Percentiles rank a stretch among this genome's conserved stretches.
Evolutionary conservation across 2,888 invertebrate species (phyloP).

Genomic region (Lycia hirtaria): DNA sequence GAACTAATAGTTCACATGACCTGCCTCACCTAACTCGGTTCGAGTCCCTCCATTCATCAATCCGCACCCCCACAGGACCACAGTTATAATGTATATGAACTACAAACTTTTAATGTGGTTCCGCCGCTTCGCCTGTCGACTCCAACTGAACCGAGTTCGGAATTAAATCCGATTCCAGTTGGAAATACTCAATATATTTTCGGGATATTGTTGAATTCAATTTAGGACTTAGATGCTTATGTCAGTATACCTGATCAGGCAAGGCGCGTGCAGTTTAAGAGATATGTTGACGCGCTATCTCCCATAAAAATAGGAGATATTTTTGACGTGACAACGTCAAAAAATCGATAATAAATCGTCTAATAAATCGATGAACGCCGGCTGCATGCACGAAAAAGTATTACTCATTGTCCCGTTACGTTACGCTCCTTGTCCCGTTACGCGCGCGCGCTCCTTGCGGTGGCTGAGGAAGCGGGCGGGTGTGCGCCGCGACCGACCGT

Average conservation of each 20-base stretch:
- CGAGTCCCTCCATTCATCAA: slow-evolving; percentile 11
- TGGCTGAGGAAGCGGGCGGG: too few relatives aligned
- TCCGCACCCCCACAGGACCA: slow-evolving; percentile 9
- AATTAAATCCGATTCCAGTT: slow-evolving; percentile 27
- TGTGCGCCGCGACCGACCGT: too few relatives aligned
- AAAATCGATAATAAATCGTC: too few relatives aligned
- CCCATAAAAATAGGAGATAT: too few relatives aligned
- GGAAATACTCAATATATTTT: slow-evolving; percentile 29
- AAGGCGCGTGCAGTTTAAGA: background rate
- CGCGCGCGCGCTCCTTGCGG: too few relatives aligned
- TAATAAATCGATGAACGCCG: too few relatives aligned
- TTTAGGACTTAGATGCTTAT: slow-evolving; percentile 25
- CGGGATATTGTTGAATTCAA: slow-evolving; percentile 32
- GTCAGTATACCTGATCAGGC: slow-evolving; percentile 1
- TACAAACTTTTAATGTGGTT: slow-evolving; percentile 38
- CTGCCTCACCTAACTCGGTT: slow-evolving; percentile 1
- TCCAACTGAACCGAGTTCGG: slow-evolving; percentile 23
- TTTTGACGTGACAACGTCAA: too few relatives aligned
- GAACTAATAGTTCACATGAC: slow-evolving; percentile 2
- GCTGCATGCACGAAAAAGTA: too few relatives aligned
- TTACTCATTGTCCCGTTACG: too few relatives aligned
- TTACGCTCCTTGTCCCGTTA: too few relatives aligned
- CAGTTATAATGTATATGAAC: slow-evolving; percentile 19
- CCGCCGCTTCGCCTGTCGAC: slow-evolving; percentile 12
- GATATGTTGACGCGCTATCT: too few relatives aligned